Conservation (phyloP, 2,113 vertebrate genomes). For the Rhagologus leucostigma region DNA sequence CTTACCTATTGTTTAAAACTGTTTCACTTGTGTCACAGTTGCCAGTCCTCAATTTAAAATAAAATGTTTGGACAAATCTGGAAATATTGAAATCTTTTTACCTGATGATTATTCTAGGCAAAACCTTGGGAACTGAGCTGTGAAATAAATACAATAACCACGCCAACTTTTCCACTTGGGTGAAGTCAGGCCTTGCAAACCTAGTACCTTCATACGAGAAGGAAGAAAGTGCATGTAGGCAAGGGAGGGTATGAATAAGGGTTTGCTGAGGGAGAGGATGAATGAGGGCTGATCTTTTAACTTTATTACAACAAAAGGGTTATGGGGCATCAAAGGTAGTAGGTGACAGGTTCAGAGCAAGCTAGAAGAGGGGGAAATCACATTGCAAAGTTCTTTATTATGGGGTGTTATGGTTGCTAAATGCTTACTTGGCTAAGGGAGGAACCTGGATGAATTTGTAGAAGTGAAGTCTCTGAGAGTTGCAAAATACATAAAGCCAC, state of each 20-base stretch:
- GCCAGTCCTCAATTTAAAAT: not conserved
- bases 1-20: not conserved
- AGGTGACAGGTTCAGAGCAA: not conserved
- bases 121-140: not conserved
- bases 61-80: not conserved
- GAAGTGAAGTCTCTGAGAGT: not conserved
- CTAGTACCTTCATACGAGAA: not conserved
- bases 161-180: not conserved
- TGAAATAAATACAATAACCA: not conserved
- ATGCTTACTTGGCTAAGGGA: not conserved
- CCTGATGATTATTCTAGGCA: not conserved
- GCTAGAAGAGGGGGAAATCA: not conserved
- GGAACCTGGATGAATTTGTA: not conserved
- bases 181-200: not conserved
- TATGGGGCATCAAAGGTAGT: not conserved
- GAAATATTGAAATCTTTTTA: not conserved
- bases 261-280: not conserved
- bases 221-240: not conserved
- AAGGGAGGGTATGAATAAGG: not conserved
- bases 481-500: not conserved
- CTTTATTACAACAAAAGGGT: not conserved
- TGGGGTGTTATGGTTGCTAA: not conserved
- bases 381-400: not conserved
- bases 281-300: not conserved
- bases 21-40: not conserved